phyloP scores from a whole-genome alignment of 2,797 vertebrate species.

The Sylvia borin region DNA sequence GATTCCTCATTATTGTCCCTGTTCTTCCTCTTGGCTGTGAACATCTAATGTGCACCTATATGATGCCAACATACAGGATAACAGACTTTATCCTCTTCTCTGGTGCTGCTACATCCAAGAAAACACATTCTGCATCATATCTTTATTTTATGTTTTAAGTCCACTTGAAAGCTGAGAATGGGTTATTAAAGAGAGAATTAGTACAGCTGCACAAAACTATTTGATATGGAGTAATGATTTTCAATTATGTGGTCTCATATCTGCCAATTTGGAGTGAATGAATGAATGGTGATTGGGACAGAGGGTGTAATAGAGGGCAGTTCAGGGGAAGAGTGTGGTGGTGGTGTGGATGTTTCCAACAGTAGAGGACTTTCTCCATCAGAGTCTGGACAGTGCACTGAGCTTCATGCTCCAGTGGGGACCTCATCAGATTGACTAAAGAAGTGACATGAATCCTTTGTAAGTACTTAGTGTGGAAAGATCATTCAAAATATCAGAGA shows the following conservation, averaged over 20 bases:
- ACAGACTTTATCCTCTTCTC: neutral
- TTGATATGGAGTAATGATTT: neutral
- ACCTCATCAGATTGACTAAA: neutral
- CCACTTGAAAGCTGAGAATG: neutral
- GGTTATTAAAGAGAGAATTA: neutral
- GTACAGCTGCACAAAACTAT: neutral
- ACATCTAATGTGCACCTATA: fast-evolving
- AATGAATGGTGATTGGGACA: neutral
- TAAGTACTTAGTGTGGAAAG: neutral
- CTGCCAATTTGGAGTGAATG: neutral
- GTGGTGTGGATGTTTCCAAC: neutral
- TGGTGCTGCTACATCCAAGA: neutral
- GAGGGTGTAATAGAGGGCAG: neutral
- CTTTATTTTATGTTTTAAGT: neutral
- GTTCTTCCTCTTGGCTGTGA: neutral
- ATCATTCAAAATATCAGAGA: neutral
- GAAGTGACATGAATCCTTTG: fast-evolving
- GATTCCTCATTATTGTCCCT: neutral
- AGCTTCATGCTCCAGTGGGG: neutral
- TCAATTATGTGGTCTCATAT: fast-evolving
- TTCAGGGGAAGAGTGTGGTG: neutral
- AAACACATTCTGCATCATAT: neutral
- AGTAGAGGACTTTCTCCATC: neutral
- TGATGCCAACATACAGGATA: neutral
- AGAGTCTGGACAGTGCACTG: neutral